A percentile compares a stretch with the other conserved stretches of the same genome.
phyloP scores from a whole-genome alignment of 2,797 vertebrate species.

The Crenuchus spilurus region DNA sequence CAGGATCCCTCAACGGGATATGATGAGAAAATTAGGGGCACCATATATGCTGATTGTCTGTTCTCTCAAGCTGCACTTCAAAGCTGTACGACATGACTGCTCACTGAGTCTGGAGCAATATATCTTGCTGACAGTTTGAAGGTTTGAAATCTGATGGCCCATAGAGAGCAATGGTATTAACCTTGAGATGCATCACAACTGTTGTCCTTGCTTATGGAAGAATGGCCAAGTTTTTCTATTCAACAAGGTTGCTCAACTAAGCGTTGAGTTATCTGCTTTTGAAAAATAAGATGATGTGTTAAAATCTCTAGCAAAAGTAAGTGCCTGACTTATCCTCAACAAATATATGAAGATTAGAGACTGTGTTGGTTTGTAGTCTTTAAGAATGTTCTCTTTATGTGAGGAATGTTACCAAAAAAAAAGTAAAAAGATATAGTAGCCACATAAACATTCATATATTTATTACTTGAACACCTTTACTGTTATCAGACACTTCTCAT shows the following conservation, averaged over 20 bases:
- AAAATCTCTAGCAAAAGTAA: not conserved
- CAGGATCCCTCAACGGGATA: constrained; percentile 18
- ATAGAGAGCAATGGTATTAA: constrained; percentile 2
- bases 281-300: not conserved
- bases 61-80: constrained; percentile 22
- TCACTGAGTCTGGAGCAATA: constrained; percentile 20
- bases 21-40: constrained; percentile 34
- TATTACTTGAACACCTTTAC: not conserved
- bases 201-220: not conserved
- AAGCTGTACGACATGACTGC: not conserved
- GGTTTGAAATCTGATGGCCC: constrained; percentile 1
- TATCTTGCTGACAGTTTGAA: constrained; percentile 21
- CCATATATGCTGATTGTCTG: constrained; percentile 13
- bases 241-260: no score
- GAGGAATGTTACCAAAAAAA: no score
- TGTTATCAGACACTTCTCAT: not conserved
- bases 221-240: no score
- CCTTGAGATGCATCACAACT: constrained; percentile 3
- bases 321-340: no score
- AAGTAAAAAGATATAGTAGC: no score
- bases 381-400: no score
- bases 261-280: not conserved
- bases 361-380: no score
- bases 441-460: no score
- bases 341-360: no score